Evolutionary conservation across 2,797 vertebrate genomes (phyloP).

Genomic region (Pseudomugil gertrudae): DNA sequence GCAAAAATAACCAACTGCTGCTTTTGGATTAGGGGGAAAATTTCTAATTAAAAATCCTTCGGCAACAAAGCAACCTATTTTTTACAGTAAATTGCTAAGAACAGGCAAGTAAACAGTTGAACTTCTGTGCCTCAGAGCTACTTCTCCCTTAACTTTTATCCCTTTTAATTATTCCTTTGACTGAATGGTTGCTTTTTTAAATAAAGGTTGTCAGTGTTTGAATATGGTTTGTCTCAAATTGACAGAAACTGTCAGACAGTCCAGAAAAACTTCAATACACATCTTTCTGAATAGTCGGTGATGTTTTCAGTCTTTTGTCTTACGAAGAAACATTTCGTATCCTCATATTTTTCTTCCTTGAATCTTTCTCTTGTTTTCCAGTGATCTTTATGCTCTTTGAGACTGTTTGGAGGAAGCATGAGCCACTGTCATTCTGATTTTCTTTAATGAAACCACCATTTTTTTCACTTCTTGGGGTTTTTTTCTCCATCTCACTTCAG

Average conservation of each 20-base stretch:
- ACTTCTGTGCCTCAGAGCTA: not conserved
- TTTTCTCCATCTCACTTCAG: constrained; percentile 66
- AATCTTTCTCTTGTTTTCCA: not conserved
- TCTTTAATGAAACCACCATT: not conserved
- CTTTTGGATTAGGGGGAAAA: constrained; percentile 10
- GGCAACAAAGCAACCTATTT: not conserved
- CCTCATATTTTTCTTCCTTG: not conserved
- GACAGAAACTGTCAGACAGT: constrained; percentile 7
- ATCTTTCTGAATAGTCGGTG: not conserved
- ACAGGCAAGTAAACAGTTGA: constrained; percentile 4
- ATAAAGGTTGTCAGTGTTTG: constrained; percentile 6
- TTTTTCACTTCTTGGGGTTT: constrained; percentile 1
- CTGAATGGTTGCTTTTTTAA: not conserved
- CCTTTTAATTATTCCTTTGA: constrained; percentile 12
- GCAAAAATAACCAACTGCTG: constrained; percentile 27
- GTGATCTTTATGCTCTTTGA: not conserved
- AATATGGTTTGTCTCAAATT: constrained; percentile 28
- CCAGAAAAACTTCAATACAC: not conserved
- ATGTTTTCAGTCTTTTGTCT: not conserved
- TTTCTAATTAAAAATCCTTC: constrained; percentile 7
- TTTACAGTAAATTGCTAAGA: constrained; percentile 10
- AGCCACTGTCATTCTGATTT: not conserved
- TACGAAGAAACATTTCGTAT: not conserved
- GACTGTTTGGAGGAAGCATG: not conserved
- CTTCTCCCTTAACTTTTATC: constrained; percentile 25